Conservation (phyloP, 1,140 invertebrate species). For the Polypedilum pembai region DNA sequence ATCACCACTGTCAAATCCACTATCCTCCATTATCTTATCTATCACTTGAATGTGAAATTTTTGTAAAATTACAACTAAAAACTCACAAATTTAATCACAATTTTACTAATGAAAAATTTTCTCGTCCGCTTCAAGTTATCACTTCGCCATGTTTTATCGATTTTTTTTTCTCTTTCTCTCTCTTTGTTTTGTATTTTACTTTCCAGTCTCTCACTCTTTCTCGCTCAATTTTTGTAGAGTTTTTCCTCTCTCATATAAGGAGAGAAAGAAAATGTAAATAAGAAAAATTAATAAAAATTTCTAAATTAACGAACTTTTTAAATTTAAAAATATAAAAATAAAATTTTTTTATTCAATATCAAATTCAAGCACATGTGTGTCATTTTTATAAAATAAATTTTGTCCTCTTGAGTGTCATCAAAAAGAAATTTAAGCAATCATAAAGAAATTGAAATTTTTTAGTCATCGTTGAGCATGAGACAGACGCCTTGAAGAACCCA, state of each 20-base stretch:
- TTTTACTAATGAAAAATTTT: neutral
- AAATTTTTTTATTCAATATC: too few relatives aligned
- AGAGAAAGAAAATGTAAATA: neutral
- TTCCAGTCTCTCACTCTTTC: neutral
- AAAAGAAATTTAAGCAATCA: too few relatives aligned
- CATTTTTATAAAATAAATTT: too few relatives aligned
- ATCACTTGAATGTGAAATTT: neutral
- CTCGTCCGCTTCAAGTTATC: neutral
- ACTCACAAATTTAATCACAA: neutral
- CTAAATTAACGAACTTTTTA: too few relatives aligned
- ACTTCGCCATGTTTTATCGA: conserved; percentile 24
- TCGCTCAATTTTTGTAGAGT: neutral
- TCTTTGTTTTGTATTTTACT: neutral
- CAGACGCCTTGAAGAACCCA: conserved; percentile 86
- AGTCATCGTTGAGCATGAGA: conserved; percentile 74
- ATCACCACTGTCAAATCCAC: conserved; percentile 42
- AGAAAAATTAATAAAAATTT: neutral
- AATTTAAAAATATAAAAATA: too few relatives aligned
- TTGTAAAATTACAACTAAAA: neutral
- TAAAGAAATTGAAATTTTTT: conserved; percentile 33
- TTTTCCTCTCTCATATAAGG: neutral
- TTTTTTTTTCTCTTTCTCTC: neutral
- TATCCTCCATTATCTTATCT: conserved; percentile 37
- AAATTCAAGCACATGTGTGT: too few relatives aligned
- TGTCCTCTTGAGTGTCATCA: too few relatives aligned